Percentiles rank a stretch among this genome's conserved stretches.
phyloP scores from a whole-genome alignment of 2,888 invertebrate genomes.

The Frankliniella intonsa region DNA sequence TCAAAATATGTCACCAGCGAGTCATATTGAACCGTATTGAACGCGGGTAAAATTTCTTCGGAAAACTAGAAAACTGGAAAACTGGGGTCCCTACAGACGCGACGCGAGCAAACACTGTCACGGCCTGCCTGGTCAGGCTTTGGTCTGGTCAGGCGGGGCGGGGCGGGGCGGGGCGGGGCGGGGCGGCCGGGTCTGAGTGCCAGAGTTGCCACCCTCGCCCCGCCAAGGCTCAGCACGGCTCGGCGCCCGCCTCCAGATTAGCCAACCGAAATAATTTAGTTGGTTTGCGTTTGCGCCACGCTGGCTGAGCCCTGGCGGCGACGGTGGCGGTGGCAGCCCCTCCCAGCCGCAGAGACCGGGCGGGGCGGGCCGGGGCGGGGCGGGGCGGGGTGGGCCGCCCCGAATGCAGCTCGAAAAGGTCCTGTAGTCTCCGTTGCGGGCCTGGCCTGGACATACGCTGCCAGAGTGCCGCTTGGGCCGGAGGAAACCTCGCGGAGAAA shows the following conservation, averaged over 20 bases:
- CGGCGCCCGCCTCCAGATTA: constrained; percentile 17
- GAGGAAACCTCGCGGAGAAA: no score
- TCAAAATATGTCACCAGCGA: no score
- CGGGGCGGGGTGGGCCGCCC: neutral
- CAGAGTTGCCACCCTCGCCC: neutral
- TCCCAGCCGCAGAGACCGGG: neutral
- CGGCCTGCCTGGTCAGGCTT: no score
- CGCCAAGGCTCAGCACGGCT: neutral
- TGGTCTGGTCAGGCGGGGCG: neutral
- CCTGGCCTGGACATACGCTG: no score
- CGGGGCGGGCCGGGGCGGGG: neutral
- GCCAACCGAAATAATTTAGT: constrained; percentile 25
- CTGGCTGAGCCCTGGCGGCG: neutral
- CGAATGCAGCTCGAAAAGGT: no score
- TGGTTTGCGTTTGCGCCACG: constrained; percentile 12
- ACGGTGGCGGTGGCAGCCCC: neutral
- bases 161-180: neutral
- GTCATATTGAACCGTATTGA: no score
- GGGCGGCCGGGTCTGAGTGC: neutral
- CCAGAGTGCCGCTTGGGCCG: no score
- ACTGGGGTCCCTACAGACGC: no score
- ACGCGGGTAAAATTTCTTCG: no score
- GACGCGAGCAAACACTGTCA: no score
- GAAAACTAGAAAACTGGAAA: no score
- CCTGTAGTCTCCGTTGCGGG: no score